Evolutionary conservation across 2,797 vertebrate species (phyloP).

Genomic region (Miichthys miiuy): DNA sequence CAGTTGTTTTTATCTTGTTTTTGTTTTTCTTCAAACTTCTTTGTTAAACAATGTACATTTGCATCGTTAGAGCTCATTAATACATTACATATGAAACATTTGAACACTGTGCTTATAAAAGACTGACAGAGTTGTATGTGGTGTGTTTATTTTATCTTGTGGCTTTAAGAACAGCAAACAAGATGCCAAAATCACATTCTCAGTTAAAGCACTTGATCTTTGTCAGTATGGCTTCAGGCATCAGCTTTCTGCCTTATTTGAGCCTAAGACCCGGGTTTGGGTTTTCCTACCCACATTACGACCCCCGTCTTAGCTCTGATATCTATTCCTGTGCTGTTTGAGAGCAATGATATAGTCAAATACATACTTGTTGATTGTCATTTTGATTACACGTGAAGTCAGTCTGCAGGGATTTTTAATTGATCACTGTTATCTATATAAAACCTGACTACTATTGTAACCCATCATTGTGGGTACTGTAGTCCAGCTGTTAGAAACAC

Average conservation of each 20-base stretch:
- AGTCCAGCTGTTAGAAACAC: conserved; percentile 4
- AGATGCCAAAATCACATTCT: neutral
- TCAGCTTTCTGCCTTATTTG: neutral
- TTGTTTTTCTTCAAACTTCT: neutral
- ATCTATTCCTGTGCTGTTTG: neutral
- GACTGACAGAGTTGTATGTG: neutral
- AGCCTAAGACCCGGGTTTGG: neutral
- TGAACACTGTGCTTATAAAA: neutral
- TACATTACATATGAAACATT: neutral
- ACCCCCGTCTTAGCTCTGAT: neutral
- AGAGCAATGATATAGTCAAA: no score
- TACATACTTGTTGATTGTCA: neutral
- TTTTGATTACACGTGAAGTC: neutral
- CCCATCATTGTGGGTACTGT: neutral
- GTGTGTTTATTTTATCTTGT: neutral
- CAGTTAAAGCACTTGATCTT: neutral
- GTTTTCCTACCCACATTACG: neutral
- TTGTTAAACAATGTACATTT: neutral
- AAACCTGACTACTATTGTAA: neutral
- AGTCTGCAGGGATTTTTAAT: neutral
- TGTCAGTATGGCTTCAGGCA: neutral
- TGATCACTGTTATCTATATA: neutral
- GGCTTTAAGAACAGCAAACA: neutral
- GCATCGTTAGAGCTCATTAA: neutral
- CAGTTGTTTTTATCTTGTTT: neutral